phyloP scores from a whole-genome alignment of 2,888 invertebrate species.

The Lepeophtheirus nordmannii region DNA sequence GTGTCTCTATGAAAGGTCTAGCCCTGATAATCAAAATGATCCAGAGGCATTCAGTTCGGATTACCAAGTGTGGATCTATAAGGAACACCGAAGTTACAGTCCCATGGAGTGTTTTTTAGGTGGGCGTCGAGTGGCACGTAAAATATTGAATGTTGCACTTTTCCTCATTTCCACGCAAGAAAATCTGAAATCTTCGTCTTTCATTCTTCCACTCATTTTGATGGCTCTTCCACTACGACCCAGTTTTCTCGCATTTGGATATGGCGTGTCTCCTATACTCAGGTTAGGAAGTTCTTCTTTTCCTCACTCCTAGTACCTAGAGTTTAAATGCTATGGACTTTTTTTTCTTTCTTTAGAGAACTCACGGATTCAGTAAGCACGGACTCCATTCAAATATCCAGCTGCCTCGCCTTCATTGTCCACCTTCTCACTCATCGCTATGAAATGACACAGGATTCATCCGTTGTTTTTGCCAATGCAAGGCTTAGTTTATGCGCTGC shows the following conservation, averaged over 20 bases:
- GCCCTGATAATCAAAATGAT: neutral
- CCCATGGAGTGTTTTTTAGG: neutral
- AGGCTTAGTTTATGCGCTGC: slow-evolving; percentile 76
- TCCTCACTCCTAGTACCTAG: neutral
- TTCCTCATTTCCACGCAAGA: neutral
- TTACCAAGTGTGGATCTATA: neutral
- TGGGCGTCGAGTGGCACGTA: neutral
- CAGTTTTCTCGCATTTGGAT: slow-evolving; percentile 62
- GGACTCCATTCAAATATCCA: slow-evolving; percentile 87
- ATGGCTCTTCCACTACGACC: neutral
- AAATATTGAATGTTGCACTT: neutral
- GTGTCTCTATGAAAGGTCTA: neutral
- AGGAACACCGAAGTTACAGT: neutral
- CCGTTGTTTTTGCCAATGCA: neutral
- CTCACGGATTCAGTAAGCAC: slow-evolving; percentile 91
- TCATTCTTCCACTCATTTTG: neutral
- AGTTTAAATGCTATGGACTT: neutral
- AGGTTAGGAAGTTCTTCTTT: slow-evolving; percentile 41
- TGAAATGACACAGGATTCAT: slow-evolving; percentile 46
- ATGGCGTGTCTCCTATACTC: slow-evolving; percentile 70
- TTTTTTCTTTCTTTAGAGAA: slow-evolving; percentile 33
- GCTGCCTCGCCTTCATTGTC: slow-evolving; percentile 67
- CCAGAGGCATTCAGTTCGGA: neutral
- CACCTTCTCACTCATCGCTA: slow-evolving; percentile 88
- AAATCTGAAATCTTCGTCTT: neutral